Evolutionary conservation across 2,113 vertebrate species (phyloP).

Genomic region (Neoarius graeffei): DNA sequence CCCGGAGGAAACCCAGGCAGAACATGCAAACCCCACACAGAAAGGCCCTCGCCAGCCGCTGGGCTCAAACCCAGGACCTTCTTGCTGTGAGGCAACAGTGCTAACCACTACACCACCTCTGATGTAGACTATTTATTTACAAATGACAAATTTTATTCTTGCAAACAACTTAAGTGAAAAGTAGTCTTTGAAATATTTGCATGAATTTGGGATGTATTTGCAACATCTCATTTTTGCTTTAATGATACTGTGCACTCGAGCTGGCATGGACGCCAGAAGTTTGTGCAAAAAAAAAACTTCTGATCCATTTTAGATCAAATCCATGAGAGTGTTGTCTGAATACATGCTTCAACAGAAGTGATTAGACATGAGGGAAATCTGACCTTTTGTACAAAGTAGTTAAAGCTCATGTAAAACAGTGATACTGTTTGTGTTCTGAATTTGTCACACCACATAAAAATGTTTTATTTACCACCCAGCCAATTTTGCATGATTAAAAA

Average conservation of each 20-base stretch:
- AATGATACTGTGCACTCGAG: background rate
- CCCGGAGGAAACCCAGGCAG: too few species aligned
- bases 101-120: too few species aligned
- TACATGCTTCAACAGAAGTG: background rate
- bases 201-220: background rate
- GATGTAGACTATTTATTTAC: background rate
- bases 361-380: background rate
- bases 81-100: too few species aligned
- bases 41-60: too few species aligned
- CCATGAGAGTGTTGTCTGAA: background rate
- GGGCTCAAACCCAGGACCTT: too few species aligned
- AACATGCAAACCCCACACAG: too few species aligned
- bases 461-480: too few species aligned
- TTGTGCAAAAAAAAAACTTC: background rate
- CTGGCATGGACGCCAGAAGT: background rate
- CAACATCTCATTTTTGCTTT: background rate
- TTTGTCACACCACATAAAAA: too few species aligned
- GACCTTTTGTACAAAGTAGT: background rate
- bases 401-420: background rate
- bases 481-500: too few species aligned
- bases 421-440: too few species aligned
- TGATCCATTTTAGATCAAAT: background rate
- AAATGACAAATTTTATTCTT: background rate
- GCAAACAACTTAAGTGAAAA: background rate
- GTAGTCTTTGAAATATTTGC: background rate